Evolutionary conservation across 1,140 invertebrate genomes (phyloP).

Genomic region (Nomia melanderi): DNA sequence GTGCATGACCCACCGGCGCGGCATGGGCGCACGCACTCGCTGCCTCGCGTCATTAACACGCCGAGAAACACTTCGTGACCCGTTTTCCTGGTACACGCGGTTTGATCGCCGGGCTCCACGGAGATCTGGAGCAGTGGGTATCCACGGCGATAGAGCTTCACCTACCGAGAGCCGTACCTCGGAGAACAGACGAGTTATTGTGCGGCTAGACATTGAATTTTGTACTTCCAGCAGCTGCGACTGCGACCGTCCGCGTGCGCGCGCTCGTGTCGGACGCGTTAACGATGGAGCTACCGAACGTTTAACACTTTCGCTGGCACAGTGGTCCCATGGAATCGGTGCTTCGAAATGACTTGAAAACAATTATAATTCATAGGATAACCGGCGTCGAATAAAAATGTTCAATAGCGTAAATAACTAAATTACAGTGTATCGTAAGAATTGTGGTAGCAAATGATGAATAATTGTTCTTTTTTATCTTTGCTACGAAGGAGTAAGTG

Average conservation of each 20-base stretch:
- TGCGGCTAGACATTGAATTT: constrained; percentile 32
- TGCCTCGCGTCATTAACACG: constrained; percentile 50
- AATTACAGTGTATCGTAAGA: too few species aligned
- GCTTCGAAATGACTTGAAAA: too few species aligned
- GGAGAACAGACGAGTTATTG: constrained; percentile 14
- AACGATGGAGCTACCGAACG: too few species aligned
- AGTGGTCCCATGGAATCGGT: too few species aligned
- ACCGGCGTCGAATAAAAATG: too few species aligned
- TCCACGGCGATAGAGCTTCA: not conserved
- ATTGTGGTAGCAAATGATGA: too few species aligned
- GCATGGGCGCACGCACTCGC: not conserved
- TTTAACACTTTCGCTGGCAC: too few species aligned
- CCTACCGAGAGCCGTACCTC: not conserved
- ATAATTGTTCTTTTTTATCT: too few species aligned
- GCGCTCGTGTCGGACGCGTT: too few species aligned
- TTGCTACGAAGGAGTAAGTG: too few species aligned
- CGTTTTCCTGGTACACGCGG: constrained; percentile 34
- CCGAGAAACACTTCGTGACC: constrained; percentile 54
- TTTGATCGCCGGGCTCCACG: constrained; percentile 1
- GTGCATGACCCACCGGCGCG: not conserved
- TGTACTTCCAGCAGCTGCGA: constrained; percentile 15
- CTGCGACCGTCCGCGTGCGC: not conserved
- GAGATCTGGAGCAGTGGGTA: constrained; percentile 45
- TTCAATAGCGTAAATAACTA: too few species aligned
- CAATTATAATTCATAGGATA: too few species aligned